A percentile compares a stretch with the other conserved stretches of the same genome.
Conservation (phyloP, 2,113 vertebrate genomes). For the human (Homo sapiens) region GRCh38 chr12:16890001-16890500, state of each 20-base stretch:
- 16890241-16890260: background rate
- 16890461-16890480: background rate
- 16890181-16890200: background rate
- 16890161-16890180: background rate
- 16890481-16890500: background rate
- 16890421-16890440: too few relatives aligned
- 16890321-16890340: background rate
- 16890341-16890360: background rate
- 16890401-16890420: too few relatives aligned
- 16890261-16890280: background rate
- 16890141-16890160: background rate
- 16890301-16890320: background rate
- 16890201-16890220: background rate
- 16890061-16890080: background rate
- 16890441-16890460: too few relatives aligned
- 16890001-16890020: background rate
- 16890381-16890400: too few relatives aligned
- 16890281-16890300: background rate
- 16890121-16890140: background rate
- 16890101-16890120: background rate
- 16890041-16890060: background rate
- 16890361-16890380: too few relatives aligned
- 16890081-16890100: background rate
- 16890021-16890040: background rate
- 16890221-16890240: background rate